Evolutionary conservation across 2,113 vertebrate species (phyloP).

Genomic region (Leucoraja erinaceus): DNA sequence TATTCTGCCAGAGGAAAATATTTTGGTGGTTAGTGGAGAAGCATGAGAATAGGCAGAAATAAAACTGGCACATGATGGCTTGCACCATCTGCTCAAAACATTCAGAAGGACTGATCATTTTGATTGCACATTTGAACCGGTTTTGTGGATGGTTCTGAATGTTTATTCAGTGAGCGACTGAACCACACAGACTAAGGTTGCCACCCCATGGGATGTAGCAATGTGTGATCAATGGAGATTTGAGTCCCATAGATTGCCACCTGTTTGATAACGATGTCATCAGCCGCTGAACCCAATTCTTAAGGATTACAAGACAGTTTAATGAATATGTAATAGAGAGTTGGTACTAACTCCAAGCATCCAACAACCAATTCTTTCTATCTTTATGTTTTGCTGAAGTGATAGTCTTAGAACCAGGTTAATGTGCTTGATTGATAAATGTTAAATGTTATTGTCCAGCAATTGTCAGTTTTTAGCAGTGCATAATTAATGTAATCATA

Average conservation of each 20-base stretch:
- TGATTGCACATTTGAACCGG: neutral
- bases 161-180: neutral
- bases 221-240: neutral
- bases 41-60: neutral
- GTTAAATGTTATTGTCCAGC: too few species aligned
- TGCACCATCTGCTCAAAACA: neutral
- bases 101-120: neutral
- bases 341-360: neutral
- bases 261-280: neutral
- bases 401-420: too few species aligned
- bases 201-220: neutral
- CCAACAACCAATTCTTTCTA: neutral
- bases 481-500: too few species aligned
- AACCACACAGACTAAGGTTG: neutral
- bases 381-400: neutral
- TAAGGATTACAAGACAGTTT: neutral
- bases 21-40: neutral
- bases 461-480: too few species aligned
- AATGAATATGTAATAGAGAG: neutral
- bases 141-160: neutral
- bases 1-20: slow-evolving; percentile 12
- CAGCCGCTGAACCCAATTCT: neutral
- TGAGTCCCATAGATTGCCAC: neutral
- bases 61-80: neutral
- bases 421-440: too few species aligned